Conservation (phyloP, 2,888 invertebrate genomes). For the Machimus atricapillus region DNA sequence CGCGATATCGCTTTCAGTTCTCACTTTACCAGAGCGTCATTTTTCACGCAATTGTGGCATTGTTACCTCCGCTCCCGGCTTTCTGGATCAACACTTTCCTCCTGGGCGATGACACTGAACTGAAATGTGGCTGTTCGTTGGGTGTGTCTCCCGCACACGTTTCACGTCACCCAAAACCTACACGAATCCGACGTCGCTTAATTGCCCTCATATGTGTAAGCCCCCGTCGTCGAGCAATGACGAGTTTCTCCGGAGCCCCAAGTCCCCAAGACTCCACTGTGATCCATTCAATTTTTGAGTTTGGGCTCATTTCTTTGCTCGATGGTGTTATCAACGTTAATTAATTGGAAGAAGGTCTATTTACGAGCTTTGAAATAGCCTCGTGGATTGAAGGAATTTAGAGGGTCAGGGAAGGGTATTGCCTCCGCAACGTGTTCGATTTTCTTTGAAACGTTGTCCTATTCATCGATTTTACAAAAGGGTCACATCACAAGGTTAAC, state of each 20-base stretch:
- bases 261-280: not conserved
- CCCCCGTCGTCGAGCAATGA: not conserved
- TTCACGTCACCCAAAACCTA: not conserved
- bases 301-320: not conserved
- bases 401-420: not conserved
- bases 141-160: not conserved
- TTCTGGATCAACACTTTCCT: not conserved
- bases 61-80: not conserved
- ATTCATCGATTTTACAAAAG: not conserved
- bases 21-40: not conserved
- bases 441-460: not conserved
- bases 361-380: not conserved
- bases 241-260: not conserved
- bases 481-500: not conserved
- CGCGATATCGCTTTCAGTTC: not conserved
- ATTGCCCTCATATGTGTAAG: not conserved
- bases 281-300: not conserved
- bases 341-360: not conserved
- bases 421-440: not conserved
- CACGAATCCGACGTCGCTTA: not conserved
- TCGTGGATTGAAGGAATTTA: not conserved
- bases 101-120: not conserved
- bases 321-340: not conserved
- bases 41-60: not conserved
- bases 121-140: not conserved